Base-by-base conservation (phyloP, 1,140 invertebrate genomes). In the Protaetia brevitarsis region DNA sequence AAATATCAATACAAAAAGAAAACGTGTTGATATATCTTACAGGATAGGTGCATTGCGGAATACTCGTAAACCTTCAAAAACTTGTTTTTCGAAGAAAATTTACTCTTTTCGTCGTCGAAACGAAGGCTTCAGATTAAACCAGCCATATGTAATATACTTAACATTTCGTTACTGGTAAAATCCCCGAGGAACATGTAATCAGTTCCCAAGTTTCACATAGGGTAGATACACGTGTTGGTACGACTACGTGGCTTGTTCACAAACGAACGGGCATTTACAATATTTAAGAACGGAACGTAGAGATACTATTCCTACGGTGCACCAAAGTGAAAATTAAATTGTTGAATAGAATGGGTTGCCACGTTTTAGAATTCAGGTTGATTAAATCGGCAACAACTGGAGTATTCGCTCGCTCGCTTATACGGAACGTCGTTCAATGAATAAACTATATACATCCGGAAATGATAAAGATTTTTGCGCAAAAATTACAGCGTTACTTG, bases 81-180 rank as follows among this genome's bases (percentile, higher is more conserved):
- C n/a, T n/a, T n/a, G n/a, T n/a, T n/a, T n/a, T n/a, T n/a, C n/a
- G n/a, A n/a, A n/a, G n/a, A n/a, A n/a, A n/a, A n/a, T n/a, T n/a
- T n/a, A n/a, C n/a, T n/a, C n/a, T 4, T 51, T 51, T 23, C 19
- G 6, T 23, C 26, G 2, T 19, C 21, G 41, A 23, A 51, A 51
- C 6, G 11, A 16, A 23, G 19, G 19, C 19, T 23, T 5, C 10
- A 51, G 26, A 51, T 51, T 51, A 51, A 23, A 19, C 41, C 41
- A 51, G 26, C 41, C 41, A 51, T 51, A 51, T 51, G 41, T 51
- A 51, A 51, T 51, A 51, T 51, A 51, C 41, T 51, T 51, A 51
- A 51, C 41, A 51, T 51, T 51, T 51, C 41, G 41, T 19, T 19
- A 51, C 41, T 51, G 21, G 26, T 8, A 19, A 19, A 51, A 51